Percentiles rank a stretch among this genome's conserved stretches.
These are phyloP conservation scores for Sceloporus undulatus DNA, from an alignment of 2,113 vertebrate species.

Conservation along the genomic window DNA sequence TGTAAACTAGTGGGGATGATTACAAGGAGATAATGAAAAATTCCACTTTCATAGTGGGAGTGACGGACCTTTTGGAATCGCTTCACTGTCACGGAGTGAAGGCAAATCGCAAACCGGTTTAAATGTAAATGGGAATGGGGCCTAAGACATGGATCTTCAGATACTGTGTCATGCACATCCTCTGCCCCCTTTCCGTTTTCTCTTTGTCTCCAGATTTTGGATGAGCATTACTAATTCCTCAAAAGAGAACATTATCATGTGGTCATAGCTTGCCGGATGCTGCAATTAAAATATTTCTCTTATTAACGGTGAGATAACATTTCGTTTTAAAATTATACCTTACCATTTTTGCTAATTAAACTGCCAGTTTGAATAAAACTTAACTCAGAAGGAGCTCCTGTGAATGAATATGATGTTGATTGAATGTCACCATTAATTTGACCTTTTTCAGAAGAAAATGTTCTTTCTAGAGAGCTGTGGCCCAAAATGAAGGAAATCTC, in stretches of 20 bases:
- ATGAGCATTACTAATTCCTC: constrained; percentile 43
- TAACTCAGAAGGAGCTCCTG: background rate
- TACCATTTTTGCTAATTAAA: constrained; percentile 70
- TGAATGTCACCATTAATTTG: background rate
- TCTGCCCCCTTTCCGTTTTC: background rate
- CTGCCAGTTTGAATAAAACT: constrained; percentile 70
- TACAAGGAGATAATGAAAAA: too few species aligned
- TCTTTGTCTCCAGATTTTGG: constrained; percentile 5
- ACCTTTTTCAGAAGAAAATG: background rate
- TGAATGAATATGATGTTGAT: background rate
- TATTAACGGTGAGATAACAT: constrained; percentile 72
- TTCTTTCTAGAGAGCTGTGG: background rate
- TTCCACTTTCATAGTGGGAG: too few species aligned
- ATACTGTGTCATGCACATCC: background rate
- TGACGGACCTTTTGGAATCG: too few species aligned
- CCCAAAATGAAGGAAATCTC: accelerated
- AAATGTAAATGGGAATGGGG: background rate
- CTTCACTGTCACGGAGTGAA: too few species aligned
- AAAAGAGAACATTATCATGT: constrained; percentile 36
- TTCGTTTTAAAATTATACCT: constrained; percentile 60
- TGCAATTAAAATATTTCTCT: constrained; percentile 77
- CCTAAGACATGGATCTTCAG: constrained; percentile 8
- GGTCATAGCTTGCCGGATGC: constrained; percentile 71
- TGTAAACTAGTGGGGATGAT: too few species aligned
- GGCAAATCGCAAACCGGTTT: too few species aligned